Base-by-base conservation (phyloP, 2,113 vertebrate genomes). In the Corythornis cristatus region DNA sequence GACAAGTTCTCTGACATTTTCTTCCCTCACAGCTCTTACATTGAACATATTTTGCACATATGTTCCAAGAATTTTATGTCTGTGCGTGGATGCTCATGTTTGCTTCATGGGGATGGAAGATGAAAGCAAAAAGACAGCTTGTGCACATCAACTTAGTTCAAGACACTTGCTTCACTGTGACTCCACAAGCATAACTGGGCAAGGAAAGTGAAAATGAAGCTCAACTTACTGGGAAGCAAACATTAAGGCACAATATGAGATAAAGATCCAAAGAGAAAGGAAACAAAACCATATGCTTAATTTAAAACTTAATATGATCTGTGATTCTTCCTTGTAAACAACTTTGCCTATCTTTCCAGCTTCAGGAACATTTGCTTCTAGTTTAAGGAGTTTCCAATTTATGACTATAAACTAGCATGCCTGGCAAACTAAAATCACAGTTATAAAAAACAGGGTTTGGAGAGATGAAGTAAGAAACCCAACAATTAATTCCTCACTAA, bases 301-400 rank as follows among this genome's bases (percentile, higher is more conserved):
- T 66, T 89, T 68, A 86, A 82, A 92, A 85, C 42, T 68, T 92
- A 79, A 79, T 86, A 60, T 11, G 37, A 86, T 76, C 86, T 92
- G 58, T 89, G 71, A 91, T 94, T 93, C 35, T 42, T 92, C 43
- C 86, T 88, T 84, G 81, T 93, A 94, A 96, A 93, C 84, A 92
- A 83, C 86, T 93, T 73, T 73, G 78, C 35, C 81, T 77, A 11
- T 83, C 66, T 58, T 87, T 90, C 78, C 35, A 79, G 29, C 42
- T 65, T 23, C 25, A 67, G 67, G 37, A 89, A 79, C 86, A 92
- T 86, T 95, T 82, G 66, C 43, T 92, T 91, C 84, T 87, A 48
- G 70, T 87, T 90, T 83, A 89, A 76, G 40, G 35, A 62, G 25
- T 58, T 93, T 93, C 86, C 70, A 87, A 33, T 37, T 57, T 7